A percentile compares a stretch with the other conserved stretches of the same genome.
Conservation (phyloP, 2,797 vertebrate species). For the Acanthopagrus latus region DNA sequence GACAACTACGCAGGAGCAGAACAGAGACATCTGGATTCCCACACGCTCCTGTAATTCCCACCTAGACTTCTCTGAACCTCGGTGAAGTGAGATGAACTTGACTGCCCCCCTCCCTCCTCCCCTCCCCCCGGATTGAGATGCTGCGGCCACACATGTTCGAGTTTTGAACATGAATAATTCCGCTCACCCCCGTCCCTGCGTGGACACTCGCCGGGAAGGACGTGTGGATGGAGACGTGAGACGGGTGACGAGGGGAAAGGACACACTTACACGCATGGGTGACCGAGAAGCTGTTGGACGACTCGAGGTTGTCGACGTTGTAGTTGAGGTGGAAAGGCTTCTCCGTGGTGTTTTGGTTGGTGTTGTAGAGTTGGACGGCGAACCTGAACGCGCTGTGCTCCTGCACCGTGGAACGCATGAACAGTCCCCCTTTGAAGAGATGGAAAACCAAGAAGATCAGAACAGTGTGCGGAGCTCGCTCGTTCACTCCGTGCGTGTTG, state of each 20-base stretch:
- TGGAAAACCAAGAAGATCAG: constrained; percentile 45
- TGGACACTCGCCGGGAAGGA: constrained; percentile 16
- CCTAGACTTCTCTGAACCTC: constrained; percentile 29
- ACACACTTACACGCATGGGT: constrained; percentile 99
- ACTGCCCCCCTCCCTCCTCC: constrained; percentile 17
- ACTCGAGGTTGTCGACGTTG: constrained; percentile 99
- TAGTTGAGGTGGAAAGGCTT: constrained; percentile 99
- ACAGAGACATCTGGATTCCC: background rate
- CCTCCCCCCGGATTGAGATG: constrained; percentile 43
- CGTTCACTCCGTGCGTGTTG: constrained; percentile 1
- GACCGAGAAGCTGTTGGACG: constrained; percentile 99
- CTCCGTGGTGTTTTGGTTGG: constrained; percentile 99
- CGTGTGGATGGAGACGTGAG: constrained; percentile 39
- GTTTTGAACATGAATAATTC: constrained; percentile 65
- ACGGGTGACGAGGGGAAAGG: constrained; percentile 8
- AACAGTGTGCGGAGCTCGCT: constrained; percentile 2
- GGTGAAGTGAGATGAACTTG: constrained; percentile 47
- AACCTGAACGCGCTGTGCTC: constrained; percentile 99
- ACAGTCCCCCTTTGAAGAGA: constrained; percentile 93
- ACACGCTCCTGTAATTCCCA: constrained; percentile 7
- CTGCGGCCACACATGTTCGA: constrained; percentile 10
- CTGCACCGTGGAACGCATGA: constrained; percentile 99
- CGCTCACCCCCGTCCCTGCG: constrained; percentile 33
- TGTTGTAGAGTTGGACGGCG: constrained; percentile 99
- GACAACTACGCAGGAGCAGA: background rate